Base-by-base conservation (phyloP, 2,113 vertebrate genomes). In the Pachypanchax playfairii region DNA sequence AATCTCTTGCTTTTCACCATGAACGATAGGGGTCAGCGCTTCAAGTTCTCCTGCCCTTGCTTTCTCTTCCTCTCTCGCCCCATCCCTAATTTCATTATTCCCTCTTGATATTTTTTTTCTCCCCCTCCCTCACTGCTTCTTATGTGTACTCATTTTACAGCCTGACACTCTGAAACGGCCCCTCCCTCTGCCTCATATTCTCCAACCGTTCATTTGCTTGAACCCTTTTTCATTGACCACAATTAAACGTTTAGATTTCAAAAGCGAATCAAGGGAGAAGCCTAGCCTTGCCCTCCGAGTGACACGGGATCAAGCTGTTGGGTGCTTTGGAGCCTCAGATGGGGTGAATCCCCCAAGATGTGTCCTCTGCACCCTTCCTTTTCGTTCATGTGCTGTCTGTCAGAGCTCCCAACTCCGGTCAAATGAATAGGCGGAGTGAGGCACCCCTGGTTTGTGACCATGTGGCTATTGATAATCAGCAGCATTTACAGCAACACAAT, bases 21-120 rank as follows among this genome's bases (percentile, higher is more conserved):
- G 77, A 92, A 91, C 85, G 93, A 95, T 94, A 94, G 94, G 95
- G 95, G 95, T 98, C 95, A 96, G 88, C 82, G 94, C 91, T 93
- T 96, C 92, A 91, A 94, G 92, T 93, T 94, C 87, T 79, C 62
- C 80, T 75, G 89, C 90, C 92, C 90, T 72, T 43, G 75, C 91
- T 93, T 91, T 93, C 91, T 93, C 90, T 91, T 91, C 89, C 82
- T 89, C 77, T 85, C 86, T 91, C 87, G 88, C 89, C 90, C 92
- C 85, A 85, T 89, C 79, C 85, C 89, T 89, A 93, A 88, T 91
- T 92, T 91, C 88, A 90, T 92, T 92, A 91, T 92, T 91, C 87
- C 81, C 82, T 83, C 81, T 88, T 90, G 85, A 91, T 91, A 87
- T 86, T 90, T 75, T n/a, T n/a, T 82, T 69, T 33, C 35, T 52